Percentiles rank a stretch among this genome's conserved stretches.
Conservation (phyloP, 2,113 vertebrate species). For the Myotis davidii region DNA sequence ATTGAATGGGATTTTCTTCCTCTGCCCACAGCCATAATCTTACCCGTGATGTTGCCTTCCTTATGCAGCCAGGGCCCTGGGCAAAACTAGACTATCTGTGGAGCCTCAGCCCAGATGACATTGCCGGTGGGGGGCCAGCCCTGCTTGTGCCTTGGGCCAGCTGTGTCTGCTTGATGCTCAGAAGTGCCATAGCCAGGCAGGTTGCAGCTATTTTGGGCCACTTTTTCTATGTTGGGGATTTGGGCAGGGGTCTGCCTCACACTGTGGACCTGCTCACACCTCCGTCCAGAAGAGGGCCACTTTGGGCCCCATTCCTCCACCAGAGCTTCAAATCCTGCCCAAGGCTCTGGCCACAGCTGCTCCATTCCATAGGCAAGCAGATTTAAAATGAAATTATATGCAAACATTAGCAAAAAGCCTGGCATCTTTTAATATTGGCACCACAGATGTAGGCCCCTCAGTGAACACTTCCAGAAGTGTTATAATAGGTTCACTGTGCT, state of each 20-base stretch:
- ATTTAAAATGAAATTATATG: background rate
- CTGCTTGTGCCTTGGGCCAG: fast-evolving
- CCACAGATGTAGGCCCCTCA: fast-evolving
- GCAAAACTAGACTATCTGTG: fast-evolving
- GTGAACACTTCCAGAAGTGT: fast-evolving
- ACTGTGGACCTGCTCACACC: background rate
- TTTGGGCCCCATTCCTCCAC: background rate
- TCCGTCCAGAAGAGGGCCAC: background rate
- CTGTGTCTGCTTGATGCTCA: background rate
- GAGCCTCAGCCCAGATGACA: background rate
- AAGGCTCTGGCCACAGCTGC: fast-evolving
- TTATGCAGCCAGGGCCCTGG: fast-evolving
- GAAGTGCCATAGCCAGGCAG: background rate
- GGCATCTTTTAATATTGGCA: fast-evolving
- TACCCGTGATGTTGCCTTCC: background rate
- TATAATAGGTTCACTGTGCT: fast-evolving
- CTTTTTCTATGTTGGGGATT: background rate
- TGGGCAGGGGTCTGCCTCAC: too few species aligned
- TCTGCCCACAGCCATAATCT: fast-evolving
- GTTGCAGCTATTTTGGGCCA: background rate
- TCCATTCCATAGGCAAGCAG: background rate
- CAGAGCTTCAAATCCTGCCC: background rate
- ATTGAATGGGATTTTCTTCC: background rate
- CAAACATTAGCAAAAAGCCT: fast-evolving
- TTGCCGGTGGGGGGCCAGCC: background rate